Conservation (phyloP, 2,797 vertebrate genomes). For the Gymnodraco acuticeps region DNA sequence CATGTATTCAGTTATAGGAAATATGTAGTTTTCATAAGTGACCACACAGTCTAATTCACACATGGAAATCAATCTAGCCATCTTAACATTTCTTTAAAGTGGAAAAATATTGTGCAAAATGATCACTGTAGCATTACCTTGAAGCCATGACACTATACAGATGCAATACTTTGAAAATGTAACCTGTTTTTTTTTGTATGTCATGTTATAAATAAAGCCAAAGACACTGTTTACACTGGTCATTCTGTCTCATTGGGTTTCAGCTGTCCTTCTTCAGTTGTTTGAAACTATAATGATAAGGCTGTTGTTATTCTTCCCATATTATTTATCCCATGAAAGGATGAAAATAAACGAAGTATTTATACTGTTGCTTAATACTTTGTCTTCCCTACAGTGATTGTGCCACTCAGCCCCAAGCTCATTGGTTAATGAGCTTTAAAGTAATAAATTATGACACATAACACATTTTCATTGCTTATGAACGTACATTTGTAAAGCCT, state of each 20-base stretch:
- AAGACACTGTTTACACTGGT: background rate
- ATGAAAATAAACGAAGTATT: background rate
- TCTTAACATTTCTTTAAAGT: background rate
- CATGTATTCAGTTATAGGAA: background rate
- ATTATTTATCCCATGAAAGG: background rate
- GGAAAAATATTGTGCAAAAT: background rate
- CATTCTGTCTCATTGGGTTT: background rate
- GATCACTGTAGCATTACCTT: background rate
- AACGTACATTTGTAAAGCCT: too few species aligned
- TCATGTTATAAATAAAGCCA: constrained; percentile 38
- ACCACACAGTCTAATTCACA: background rate
- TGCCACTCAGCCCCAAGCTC: too few species aligned
- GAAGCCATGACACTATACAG: background rate
- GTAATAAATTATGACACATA: too few species aligned
- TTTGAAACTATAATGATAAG: background rate
- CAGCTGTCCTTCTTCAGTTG: too few species aligned
- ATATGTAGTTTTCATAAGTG: background rate
- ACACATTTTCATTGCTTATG: too few species aligned
- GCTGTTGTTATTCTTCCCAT: too few species aligned
- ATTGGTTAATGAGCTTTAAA: too few species aligned
- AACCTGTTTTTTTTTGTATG: background rate
- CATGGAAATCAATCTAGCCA: too few species aligned
- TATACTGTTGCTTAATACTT: too few species aligned
- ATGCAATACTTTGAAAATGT: background rate
- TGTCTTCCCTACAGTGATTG: too few species aligned